Evolutionary conservation across 2,113 vertebrate species (phyloP), one percentile per base, ranked within the genome.

Genomic region (Coregonus clupeaformis): DNA sequence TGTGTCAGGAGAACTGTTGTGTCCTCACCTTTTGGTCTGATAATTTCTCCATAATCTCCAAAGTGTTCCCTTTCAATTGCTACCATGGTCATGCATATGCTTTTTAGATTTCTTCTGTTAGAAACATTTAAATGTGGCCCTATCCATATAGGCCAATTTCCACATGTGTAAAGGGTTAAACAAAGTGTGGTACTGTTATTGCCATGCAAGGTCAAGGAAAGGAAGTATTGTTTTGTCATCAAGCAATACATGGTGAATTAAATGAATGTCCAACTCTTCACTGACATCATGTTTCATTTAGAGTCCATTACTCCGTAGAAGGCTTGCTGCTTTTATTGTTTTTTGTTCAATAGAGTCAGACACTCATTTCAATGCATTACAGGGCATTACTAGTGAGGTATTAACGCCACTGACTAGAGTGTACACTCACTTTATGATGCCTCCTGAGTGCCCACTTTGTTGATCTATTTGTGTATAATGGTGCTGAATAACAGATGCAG

Each of bases 361-460:
- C 69, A 59, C 70, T 80, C 75, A 78, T 88, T 87, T 79, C 72
- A 79, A 85, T 82, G 79, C 87, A 89, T 88, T 81, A 83, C 82
- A 62, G 1, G 7, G 78, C 77, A 82, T 90, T 87, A 82, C 72
- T 6, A n/a, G 79, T 83, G 86, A 84, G 69, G 73, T 73, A 81
- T 80, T 73, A 79, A 84, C 85, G 77, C 66, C 74, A 25, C 78
- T 25, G 77, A 79, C 80, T 81, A 67, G 74, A 80, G 69, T 75
- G 52, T 69, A 71, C 71, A 82, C 82, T 85, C 82, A 78, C 73
- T 76, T 74, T 71, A 68, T 76, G 74, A 27, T 80, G 67, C 73
- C 32, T 30, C 77, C 16, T 42, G 64, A 77, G 82, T 80, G 79
- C 52, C 68, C 76, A 36, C 13, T 63, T 73, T 16, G n/a, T 47